Evolutionary conservation across 2,113 vertebrate genomes (phyloP), one percentile per base, ranked within the genome.

Genomic region (Gallinago paraguaiae): DNA sequence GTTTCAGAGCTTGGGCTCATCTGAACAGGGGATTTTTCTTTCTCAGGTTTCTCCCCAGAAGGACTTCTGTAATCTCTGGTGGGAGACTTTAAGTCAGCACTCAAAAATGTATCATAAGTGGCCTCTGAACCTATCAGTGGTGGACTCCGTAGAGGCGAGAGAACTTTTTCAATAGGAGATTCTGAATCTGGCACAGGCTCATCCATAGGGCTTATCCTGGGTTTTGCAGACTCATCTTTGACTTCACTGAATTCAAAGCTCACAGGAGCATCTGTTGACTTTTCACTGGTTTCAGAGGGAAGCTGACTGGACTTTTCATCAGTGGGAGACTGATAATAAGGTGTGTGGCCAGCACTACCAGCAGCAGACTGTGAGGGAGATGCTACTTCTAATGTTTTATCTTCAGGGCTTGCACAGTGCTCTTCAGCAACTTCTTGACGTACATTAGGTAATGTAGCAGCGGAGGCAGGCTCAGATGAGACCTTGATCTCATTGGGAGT

Each of bases 281-380:
- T 97, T 65, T 96, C 97, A 89, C 93, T 93, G 54, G 97, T 97
- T 82, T 98, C 98, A 91, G 97, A 92, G 48, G 98, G 97, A 81
- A 99, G 91, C 79, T 97, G 95, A 92, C 95, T 98, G 51, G 97
- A 96, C 71, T 98, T 99, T 96, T 99, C 99, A 5, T 99, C 99
- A 9, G 99, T 98, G 48, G 99, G 99, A 95, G 99, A 99, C 77
- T 99, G 99, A 97, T 99, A 99, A 96, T 99, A 99, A 96, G 99
- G 99, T 60, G 99, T 99, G 93, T 99, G 99, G 57, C 99, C 99
- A 94, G 99, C 99, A 97, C 98, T 98, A 96, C 98, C 98, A 46
- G 97, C 98, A 88, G 95, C 98, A 80, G 99, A 99, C 89, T 99
- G 99, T 88, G 99, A 98, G 1, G 99, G 99, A 86, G 98, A 98